phyloP scores from a whole-genome alignment of 2,888 invertebrate species.

The Brassicogethes aeneus region DNA sequence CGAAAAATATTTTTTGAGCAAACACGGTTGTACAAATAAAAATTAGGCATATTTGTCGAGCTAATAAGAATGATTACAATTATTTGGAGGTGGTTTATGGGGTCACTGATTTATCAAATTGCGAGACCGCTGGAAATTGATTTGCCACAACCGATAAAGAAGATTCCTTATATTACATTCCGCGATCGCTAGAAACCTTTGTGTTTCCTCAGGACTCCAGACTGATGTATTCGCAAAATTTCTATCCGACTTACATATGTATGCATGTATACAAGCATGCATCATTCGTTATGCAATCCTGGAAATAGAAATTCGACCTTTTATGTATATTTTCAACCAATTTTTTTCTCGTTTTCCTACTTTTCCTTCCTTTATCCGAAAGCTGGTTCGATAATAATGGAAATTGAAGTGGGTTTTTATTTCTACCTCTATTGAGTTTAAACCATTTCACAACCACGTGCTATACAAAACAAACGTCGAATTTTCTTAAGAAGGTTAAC shows the following conservation, averaged over 20 bases:
- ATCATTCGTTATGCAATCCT: not conserved
- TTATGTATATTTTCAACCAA: not conserved
- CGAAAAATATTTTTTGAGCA: too few relatives aligned
- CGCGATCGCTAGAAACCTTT: not conserved
- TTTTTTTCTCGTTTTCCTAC: too few relatives aligned
- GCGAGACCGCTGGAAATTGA: not conserved
- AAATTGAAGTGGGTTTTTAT: not conserved
- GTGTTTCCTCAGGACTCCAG: not conserved
- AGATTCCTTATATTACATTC: constrained; percentile 1
- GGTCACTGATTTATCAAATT: not conserved
- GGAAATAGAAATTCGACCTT: not conserved
- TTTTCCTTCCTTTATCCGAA: not conserved
- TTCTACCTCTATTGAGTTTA: too few relatives aligned
- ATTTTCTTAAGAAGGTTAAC: too few relatives aligned
- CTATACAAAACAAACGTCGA: not conserved
- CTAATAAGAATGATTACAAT: too few relatives aligned
- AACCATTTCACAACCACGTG: not conserved
- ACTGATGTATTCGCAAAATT: not conserved
- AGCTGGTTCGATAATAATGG: not conserved
- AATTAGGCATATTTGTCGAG: too few relatives aligned
- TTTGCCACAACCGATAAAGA: constrained; percentile 1
- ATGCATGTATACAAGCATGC: not conserved
- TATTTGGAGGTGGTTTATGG: too few relatives aligned
- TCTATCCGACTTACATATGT: not conserved
- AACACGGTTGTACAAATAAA: too few relatives aligned